Evolutionary conservation across 1,140 invertebrate genomes (phyloP), one percentile per base, ranked within the genome.

Genomic region (Drosophila hydei): DNA sequence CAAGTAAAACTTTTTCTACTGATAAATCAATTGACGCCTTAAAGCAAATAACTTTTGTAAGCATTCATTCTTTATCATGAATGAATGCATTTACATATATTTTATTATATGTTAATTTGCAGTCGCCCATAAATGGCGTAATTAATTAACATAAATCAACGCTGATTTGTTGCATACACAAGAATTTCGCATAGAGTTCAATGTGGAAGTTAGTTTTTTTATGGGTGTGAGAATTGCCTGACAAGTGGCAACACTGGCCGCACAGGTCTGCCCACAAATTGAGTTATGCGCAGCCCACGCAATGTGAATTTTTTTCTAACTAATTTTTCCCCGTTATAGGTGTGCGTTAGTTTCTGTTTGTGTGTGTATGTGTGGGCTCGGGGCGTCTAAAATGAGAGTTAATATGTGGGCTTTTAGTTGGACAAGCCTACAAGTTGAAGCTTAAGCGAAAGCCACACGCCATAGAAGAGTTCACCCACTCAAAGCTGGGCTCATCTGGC

Each of bases 81-180:
- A 25, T 54, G 9, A 2, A 9, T 61, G 21, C 4, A 12, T 51
- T 62, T 36, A 21, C 27, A 45, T 45, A 16, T 38, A 38, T 55
- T 51, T 56, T 23, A 64, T 62, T 55, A 16, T 27, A 33, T 33
- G 50, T 23, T 58, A 38, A 47, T 27, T 40, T 16, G 21, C 3
- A 9, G 38, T 11, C 38, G 7, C 23, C n/a, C 54, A 18, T 56
- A 27, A 56, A 59, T 42, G 40, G 25, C 50, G 62, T 43, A 38
- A 75, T 75, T 72, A 72, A 75, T 75, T 72, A 75, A 38, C 69
- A 73, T 76, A 69, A 23, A 76, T 76, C 68, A 76, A 27, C 56
- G 25, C 19, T 48, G 33, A 36, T 50, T 60, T 60, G 55, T 64
- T 50, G 47, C 40, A 27, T 40, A 51, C 45, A 36, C 52, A 42